Evolutionary conservation across 2,888 invertebrate species (phyloP).

Genomic region (Poecilobothrus nobilitatus): DNA sequence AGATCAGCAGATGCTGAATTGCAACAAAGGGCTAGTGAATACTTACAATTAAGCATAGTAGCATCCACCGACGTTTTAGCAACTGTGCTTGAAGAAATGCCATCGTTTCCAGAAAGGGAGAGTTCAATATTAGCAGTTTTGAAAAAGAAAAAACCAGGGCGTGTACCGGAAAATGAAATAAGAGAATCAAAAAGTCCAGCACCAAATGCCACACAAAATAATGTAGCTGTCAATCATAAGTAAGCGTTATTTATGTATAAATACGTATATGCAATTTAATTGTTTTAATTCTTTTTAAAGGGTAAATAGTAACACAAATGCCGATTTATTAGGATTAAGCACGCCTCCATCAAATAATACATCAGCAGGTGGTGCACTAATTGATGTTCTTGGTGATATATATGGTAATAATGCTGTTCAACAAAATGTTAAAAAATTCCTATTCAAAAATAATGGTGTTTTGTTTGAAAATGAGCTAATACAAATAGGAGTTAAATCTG

Average conservation of each 20-base stretch:
- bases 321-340: conserved; percentile 80
- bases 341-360: conserved; percentile 66
- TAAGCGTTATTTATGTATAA: conserved; percentile 20
- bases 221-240: conserved; percentile 46
- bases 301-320: conserved; percentile 50
- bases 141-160: conserved; percentile 96
- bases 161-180: conserved; percentile 81
- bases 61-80: conserved; percentile 96
- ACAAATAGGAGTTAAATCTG: conserved; percentile 97
- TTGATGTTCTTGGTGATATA: conserved; percentile 87
- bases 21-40: conserved; percentile 97
- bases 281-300: conserved; percentile 21
- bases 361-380: conserved; percentile 67
- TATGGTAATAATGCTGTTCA: conserved; percentile 56
- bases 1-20: conserved; percentile 97
- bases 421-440: conserved; percentile 83
- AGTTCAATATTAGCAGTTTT: conserved; percentile 94
- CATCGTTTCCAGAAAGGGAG: conserved; percentile 97
- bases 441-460: conserved; percentile 97
- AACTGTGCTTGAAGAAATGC: conserved; percentile 99
- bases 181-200: conserved; percentile 73
- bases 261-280: background rate
- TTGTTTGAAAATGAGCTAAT: conserved; percentile 96
- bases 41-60: conserved; percentile 89
- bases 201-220: conserved; percentile 41